Conservation (phyloP, 2,888 invertebrate genomes). For the Dryocosmus kuriphilus region DNA sequence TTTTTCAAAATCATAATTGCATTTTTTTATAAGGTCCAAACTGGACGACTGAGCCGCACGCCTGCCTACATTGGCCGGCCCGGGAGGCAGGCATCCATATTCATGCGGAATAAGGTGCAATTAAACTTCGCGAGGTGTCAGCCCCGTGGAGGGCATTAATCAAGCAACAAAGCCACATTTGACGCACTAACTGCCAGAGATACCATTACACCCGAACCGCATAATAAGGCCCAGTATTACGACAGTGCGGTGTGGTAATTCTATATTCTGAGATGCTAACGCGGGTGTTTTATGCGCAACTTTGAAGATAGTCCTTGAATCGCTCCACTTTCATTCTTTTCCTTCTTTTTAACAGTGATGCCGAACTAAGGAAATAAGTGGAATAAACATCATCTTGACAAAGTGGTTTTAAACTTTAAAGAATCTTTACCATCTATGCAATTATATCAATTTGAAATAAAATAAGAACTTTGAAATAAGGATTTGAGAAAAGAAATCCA, state of each 20-base stretch:
- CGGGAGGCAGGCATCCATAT: constrained; percentile 76
- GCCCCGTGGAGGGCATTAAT: constrained; percentile 75
- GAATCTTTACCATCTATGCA: background rate
- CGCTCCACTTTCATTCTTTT: background rate
- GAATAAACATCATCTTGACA: background rate
- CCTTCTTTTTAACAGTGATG: background rate
- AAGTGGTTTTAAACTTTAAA: background rate
- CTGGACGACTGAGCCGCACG: constrained; percentile 45
- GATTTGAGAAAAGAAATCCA: too few species aligned
- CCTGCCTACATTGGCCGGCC: constrained; percentile 56
- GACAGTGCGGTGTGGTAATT: constrained; percentile 67
- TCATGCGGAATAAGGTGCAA: constrained; percentile 77
- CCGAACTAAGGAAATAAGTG: background rate
- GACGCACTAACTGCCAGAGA: constrained; percentile 72
- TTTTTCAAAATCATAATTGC: constrained; percentile 77
- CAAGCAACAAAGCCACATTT: constrained; percentile 75
- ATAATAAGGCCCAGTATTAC: constrained; percentile 72
- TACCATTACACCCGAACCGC: constrained; percentile 70
- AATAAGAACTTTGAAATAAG: too few species aligned
- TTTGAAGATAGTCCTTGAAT: background rate
- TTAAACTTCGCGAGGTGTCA: constrained; percentile 77
- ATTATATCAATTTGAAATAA: background rate
- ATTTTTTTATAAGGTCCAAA: constrained; percentile 65
- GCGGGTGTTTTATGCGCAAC: constrained; percentile 45
- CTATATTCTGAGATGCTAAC: constrained; percentile 50